Percentiles rank a stretch among this genome's conserved stretches.
phyloP scores from a whole-genome alignment of 2,113 vertebrate species.

The Centrocercus urophasianus region DNA sequence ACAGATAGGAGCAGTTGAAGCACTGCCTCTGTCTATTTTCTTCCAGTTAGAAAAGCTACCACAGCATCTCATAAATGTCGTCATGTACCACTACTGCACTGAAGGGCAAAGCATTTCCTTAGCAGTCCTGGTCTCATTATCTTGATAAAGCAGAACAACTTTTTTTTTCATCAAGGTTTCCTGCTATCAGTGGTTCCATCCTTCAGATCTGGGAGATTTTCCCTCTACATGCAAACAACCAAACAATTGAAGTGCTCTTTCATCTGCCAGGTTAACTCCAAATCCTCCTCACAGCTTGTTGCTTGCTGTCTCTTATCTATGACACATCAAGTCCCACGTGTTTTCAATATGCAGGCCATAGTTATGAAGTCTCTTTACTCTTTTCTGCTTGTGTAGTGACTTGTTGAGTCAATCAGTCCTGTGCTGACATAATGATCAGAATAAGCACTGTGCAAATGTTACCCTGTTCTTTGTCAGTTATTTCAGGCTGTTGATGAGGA shows the following conservation, averaged over 20 bases:
- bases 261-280: background rate
- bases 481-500: background rate
- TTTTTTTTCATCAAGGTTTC: background rate
- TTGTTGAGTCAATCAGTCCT: background rate
- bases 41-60: background rate
- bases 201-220: background rate
- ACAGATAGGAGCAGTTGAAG: background rate
- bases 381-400: background rate
- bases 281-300: background rate
- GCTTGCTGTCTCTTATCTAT: background rate
- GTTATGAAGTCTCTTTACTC: background rate
- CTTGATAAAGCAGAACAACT: background rate
- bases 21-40: background rate
- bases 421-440: background rate
- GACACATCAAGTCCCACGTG: background rate
- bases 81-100: background rate
- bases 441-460: background rate
- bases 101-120: background rate
- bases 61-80: background rate
- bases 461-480: background rate
- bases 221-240: background rate
- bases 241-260: background rate
- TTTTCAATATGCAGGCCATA: background rate
- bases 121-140: background rate
- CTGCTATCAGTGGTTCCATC: background rate